Evolutionary conservation across 37 sponge, comb jelly and placozoan species (phyloP), one percentile per base, ranked within the genome.

Genomic region (Spongilla lacustris): DNA sequence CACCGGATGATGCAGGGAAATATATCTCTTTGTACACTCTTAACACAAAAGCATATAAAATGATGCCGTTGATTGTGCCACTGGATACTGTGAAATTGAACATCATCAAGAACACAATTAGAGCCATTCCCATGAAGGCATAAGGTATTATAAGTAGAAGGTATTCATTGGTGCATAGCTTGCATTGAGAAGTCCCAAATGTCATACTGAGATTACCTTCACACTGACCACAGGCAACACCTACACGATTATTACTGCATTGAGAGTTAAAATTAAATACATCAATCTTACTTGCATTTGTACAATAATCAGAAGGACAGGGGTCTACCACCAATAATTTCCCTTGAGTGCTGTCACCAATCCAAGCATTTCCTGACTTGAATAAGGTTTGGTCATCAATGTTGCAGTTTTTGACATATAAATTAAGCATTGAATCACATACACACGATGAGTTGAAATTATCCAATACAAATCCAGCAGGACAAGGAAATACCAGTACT

Each of bases 171-270:
- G 88, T 82, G 29, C 88, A 88, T 9, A 29, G 21, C 32, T 29
- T 22, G 68, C 88, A 88, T 27, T 68, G n/a, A 25, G 75, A 36
- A 46, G 29, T 13, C 25, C 88, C 88, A 37, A 88, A 28, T 22
- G 68, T 70, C 21, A 67, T 30, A 75, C 88, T 88, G 72, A 82
- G 32, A 0, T 36, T 36, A 10, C n/a, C 27, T 26, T 26, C 23
- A 29, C 88, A 88, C 68, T 67, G 27, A 0, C 83, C 82, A 82
- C 88, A 88, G 29, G 82, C n/a, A 10, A 88, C 48, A 37, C 88
- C 88, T 31, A 50, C 36, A 17, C 83, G 75, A n/a, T 76, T 75
- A 24, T 77, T 68, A 2, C 5, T 25, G 37, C 88, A 88, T 2
- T 66, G 74, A 34, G 22, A 32, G 35, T 87, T 73, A 25, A 75